Evolutionary conservation across 2,113 vertebrate genomes (phyloP).

Genomic region (Malurus cyaneus): DNA sequence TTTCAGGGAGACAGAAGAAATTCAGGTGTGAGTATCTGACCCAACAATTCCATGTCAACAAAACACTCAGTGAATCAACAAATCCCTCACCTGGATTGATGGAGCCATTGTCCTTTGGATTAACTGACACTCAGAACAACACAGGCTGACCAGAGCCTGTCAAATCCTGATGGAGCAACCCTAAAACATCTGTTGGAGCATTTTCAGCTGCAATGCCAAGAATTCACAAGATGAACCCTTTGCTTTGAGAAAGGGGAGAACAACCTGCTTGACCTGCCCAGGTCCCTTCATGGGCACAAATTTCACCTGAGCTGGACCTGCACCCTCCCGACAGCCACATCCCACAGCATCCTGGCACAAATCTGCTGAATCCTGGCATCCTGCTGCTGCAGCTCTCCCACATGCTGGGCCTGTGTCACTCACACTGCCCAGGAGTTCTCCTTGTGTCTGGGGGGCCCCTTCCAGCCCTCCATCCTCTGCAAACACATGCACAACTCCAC

Average conservation of each 20-base stretch:
- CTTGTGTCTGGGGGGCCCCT: accelerated
- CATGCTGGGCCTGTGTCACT: background rate
- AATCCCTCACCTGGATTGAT: background rate
- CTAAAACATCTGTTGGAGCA: background rate
- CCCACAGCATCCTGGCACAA: background rate
- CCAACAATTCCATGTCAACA: background rate
- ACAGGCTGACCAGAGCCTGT: background rate
- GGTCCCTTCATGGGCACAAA: background rate
- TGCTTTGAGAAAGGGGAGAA: background rate
- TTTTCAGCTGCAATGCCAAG: background rate
- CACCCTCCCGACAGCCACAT: background rate
- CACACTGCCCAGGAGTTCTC: background rate
- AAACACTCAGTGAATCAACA: background rate
- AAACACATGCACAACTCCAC: background rate
- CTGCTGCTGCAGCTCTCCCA: accelerated
- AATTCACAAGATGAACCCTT: background rate
- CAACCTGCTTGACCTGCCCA: background rate
- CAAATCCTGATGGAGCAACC: background rate
- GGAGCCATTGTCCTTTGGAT: background rate
- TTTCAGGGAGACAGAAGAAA: background rate
- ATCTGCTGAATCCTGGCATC: accelerated
- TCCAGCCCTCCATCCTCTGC: background rate
- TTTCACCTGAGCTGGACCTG: accelerated
- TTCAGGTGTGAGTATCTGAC: background rate
- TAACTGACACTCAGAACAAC: background rate